phyloP scores from a whole-genome alignment of 1,140 invertebrate genomes.

The Drosophila burlai region DNA sequence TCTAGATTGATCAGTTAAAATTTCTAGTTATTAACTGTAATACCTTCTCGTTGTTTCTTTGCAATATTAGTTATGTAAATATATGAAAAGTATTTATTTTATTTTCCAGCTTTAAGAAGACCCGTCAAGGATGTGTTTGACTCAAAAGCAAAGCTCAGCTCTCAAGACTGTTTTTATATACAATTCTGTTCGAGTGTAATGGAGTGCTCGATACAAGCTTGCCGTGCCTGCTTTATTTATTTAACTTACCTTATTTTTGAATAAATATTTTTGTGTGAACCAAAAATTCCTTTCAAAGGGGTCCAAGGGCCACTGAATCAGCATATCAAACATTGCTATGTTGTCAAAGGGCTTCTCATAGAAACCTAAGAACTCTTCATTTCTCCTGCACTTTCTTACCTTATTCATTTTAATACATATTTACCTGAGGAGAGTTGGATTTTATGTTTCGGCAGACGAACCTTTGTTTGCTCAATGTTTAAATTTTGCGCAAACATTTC shows the following conservation, averaged over 20 bases:
- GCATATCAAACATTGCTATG: neutral
- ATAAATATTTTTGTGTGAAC: neutral
- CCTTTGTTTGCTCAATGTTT: constrained; percentile 26
- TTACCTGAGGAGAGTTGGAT: constrained; percentile 8
- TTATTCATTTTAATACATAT: constrained; percentile 35
- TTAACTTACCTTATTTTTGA: constrained; percentile 5
- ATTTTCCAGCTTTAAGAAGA: no score
- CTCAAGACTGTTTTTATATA: neutral
- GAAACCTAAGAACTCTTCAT: constrained; percentile 9
- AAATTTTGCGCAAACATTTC: constrained; percentile 20
- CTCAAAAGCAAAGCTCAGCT: neutral
- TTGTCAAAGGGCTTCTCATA: constrained; percentile 14
- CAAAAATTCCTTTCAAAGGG: constrained; percentile 1
- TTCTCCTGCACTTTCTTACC: constrained; percentile 2
- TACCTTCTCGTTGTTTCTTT: no score
- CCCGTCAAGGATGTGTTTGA: neutral
- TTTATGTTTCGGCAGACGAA: constrained; percentile 24
- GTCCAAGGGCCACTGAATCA: neutral
- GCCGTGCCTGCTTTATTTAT: neutral
- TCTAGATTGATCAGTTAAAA: neutral
- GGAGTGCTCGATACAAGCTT: neutral
- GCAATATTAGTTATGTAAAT: neutral
- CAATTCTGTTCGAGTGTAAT: neutral
- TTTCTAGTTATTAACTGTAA: neutral
- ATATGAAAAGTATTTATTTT: neutral